phyloP scores from a whole-genome alignment of 2,888 invertebrate genomes.

The Anarsia innoxiella region DNA sequence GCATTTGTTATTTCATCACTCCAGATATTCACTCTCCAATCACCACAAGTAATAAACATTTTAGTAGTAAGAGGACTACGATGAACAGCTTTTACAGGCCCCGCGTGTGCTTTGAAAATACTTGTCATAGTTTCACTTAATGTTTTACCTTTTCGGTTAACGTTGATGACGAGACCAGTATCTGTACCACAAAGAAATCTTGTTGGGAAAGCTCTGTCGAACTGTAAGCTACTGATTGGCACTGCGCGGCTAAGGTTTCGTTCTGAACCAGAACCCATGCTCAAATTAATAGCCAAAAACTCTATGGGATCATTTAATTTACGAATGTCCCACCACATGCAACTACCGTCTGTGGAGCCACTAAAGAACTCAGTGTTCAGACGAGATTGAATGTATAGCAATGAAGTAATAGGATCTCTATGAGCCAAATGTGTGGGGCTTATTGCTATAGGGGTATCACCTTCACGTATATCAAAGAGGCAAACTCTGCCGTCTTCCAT shows the following conservation, averaged over 20 bases:
- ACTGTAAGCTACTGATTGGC: constrained; percentile 78
- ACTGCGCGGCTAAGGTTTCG: constrained; percentile 69
- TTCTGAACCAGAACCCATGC: too few species aligned
- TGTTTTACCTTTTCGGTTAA: constrained; percentile 80
- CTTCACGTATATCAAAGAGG: constrained; percentile 84
- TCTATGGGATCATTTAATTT: constrained; percentile 75
- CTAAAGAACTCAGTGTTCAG: constrained; percentile 76
- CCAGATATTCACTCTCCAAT: constrained; percentile 79
- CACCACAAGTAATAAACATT: constrained; percentile 80
- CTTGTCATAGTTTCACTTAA: constrained; percentile 75
- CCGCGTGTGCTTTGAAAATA: constrained; percentile 69
- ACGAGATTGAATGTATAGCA: constrained; percentile 74
- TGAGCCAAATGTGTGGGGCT: constrained; percentile 61
- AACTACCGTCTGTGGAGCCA: constrained; percentile 76
- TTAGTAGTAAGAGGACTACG: constrained; percentile 79
- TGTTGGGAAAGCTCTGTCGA: constrained; percentile 80
- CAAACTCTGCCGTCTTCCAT: constrained; percentile 45
- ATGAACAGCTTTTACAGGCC: constrained; percentile 77
- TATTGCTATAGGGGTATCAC: constrained; percentile 79
- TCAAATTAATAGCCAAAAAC: too few species aligned
- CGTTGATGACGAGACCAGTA: constrained; percentile 63
- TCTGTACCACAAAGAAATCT: constrained; percentile 55
- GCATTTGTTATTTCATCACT: constrained; percentile 76
- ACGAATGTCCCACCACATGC: constrained; percentile 80
- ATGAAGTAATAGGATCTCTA: constrained; percentile 68